Percentiles rank a stretch among this genome's conserved stretches.
These are phyloP conservation scores for Trinectes maculatus DNA, from an alignment of 2,113 vertebrate genomes.

Conservation along the genomic window DNA sequence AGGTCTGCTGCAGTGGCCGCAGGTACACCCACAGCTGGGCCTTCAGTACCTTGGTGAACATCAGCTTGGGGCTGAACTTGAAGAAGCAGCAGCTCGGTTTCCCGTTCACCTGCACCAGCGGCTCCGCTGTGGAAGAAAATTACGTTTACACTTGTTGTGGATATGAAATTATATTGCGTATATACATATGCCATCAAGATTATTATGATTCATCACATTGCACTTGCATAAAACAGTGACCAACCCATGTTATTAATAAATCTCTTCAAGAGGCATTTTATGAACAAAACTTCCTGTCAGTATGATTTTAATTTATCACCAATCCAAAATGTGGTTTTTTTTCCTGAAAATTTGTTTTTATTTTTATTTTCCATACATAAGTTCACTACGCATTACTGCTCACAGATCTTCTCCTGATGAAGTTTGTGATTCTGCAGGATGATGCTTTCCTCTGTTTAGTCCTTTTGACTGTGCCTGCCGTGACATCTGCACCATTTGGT, in stretches of 20 bases:
- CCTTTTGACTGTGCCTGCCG: background rate
- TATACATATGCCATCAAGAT: background rate
- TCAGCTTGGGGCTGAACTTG: slow-evolving; percentile 98
- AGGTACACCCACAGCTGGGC: slow-evolving; percentile 98
- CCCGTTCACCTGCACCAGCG: slow-evolving; percentile 93
- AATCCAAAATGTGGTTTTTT: no score
- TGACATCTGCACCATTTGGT: background rate
- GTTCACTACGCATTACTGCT: no score
- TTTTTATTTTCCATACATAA: no score
- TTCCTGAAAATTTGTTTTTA: no score
- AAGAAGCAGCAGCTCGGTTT: slow-evolving; percentile 97
- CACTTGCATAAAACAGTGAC: background rate
- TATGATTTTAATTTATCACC: no score
- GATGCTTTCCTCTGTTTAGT: slow-evolving; percentile 7
- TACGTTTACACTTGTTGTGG: background rate
- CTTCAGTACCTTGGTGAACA: slow-evolving; percentile 98
- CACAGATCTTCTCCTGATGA: background rate
- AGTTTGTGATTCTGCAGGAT: background rate
- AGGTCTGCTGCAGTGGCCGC: slow-evolving; percentile 91
- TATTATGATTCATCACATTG: background rate
- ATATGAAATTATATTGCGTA: background rate
- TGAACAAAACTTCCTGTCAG: no score
- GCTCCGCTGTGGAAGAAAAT: slow-evolving; percentile 86
- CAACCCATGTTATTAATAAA: background rate
- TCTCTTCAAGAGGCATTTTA: background rate